These are phyloP conservation scores for Athalia rosae DNA, from an alignment of 2,888 invertebrate genomes.

Conservation along the genomic window DNA sequence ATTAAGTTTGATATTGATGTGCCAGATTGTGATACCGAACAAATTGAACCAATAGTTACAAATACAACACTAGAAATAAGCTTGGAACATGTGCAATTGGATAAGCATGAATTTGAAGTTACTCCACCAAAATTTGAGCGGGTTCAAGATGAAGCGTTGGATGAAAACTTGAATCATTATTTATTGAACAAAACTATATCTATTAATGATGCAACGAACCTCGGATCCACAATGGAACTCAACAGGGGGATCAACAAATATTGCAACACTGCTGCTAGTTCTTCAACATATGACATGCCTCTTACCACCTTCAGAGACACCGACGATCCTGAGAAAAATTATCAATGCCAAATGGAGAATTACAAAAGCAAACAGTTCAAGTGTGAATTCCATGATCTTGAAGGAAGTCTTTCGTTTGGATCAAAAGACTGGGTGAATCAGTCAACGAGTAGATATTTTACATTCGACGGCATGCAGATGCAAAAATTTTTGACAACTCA, in stretches of 20 bases:
- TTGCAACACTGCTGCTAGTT: constrained; percentile 1
- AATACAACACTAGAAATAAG: constrained; percentile 7
- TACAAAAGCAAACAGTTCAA: neutral
- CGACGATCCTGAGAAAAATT: neutral
- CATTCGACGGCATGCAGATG: constrained; percentile 7
- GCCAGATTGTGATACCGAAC: constrained; percentile 54
- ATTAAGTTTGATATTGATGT: constrained; percentile 58
- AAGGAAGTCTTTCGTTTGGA: neutral
- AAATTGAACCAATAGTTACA: constrained; percentile 3
- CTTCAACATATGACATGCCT: neutral
- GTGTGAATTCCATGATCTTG: neutral
- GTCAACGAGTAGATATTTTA: constrained; percentile 10
- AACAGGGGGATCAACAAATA: neutral
- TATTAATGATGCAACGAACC: neutral
- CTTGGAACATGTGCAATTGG: constrained; percentile 7
- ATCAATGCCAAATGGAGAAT: neutral
- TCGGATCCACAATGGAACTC: neutral
- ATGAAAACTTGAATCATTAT: constrained; percentile 21
- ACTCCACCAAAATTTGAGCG: neutral
- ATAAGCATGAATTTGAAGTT: neutral
- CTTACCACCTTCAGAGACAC: neutral
- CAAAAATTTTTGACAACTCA: neutral
- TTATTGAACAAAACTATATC: constrained; percentile 33
- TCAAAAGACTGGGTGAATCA: neutral
- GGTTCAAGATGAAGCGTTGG: constrained; percentile 5